These are phyloP conservation scores for Hybognathus amarus DNA, from an alignment of 2,797 vertebrate genomes.

Conservation along the genomic window DNA sequence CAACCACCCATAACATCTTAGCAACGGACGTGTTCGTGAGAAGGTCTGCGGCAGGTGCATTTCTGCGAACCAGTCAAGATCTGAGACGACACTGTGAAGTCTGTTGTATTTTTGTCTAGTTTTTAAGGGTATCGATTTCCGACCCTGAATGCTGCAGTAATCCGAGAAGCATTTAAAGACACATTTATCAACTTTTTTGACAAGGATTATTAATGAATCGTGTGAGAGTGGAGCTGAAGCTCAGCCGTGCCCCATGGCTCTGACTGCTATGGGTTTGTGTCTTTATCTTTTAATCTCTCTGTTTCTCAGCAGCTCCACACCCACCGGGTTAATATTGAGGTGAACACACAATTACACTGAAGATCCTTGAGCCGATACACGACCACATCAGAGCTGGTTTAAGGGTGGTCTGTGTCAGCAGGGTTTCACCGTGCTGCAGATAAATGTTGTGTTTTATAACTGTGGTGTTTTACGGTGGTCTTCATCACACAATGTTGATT, in stretches of 20 bases:
- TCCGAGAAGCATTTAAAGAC: slow-evolving; percentile 72
- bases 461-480: slow-evolving; percentile 61
- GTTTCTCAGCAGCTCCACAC: slow-evolving; percentile 62
- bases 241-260: slow-evolving; percentile 4
- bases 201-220: slow-evolving; percentile 20
- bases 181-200: slow-evolving; percentile 73
- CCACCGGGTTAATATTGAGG: slow-evolving; percentile 74
- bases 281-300: slow-evolving; percentile 60
- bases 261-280: slow-evolving; percentile 23
- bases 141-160: slow-evolving; percentile 78
- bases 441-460: slow-evolving; percentile 41
- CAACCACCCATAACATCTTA: background rate
- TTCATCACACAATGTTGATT: slow-evolving; percentile 29
- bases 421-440: slow-evolving; percentile 23
- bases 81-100: background rate
- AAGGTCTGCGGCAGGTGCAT: slow-evolving; percentile 17
- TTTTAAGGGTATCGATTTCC: slow-evolving; percentile 60
- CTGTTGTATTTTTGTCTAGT: slow-evolving; percentile 27
- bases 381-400: slow-evolving; percentile 62
- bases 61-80: background rate
- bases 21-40: background rate
- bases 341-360: slow-evolving; percentile 76
- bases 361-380: slow-evolving; percentile 71
- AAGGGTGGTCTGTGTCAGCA: slow-evolving; percentile 57
- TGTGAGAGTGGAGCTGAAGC: background rate